phyloP scores from a whole-genome alignment of 2,797 vertebrate genomes.

The Poecilia wingei region DNA sequence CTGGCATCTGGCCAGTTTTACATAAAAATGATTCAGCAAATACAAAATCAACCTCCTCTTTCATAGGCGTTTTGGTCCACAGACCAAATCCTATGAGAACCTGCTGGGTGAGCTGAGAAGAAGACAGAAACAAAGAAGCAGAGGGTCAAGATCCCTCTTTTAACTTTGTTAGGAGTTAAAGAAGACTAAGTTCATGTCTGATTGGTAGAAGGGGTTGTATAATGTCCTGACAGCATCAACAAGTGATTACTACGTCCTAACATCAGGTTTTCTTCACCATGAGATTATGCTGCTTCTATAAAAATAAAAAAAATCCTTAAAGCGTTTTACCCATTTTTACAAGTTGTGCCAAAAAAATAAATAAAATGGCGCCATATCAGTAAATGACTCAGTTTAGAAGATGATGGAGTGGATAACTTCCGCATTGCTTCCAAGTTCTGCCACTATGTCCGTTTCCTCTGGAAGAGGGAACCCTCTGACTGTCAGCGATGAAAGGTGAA shows the following conservation, averaged over 20 bases:
- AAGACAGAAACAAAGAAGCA: not conserved
- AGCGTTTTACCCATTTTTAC: not conserved
- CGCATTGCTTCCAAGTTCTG: not conserved
- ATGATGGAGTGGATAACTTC: not conserved
- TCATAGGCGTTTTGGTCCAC: not conserved
- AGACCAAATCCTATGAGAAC: not conserved
- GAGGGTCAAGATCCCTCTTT: too few species aligned
- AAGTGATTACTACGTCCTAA: not conserved
- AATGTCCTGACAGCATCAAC: not conserved
- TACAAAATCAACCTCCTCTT: not conserved
- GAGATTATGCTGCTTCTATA: not conserved
- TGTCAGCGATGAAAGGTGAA: constrained; percentile 44
- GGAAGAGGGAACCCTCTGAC: not conserved
- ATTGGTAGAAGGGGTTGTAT: not conserved
- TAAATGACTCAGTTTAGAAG: not conserved
- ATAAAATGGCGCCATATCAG: not conserved
- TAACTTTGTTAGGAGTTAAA: not conserved
- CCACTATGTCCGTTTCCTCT: not conserved
- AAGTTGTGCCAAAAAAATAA: not conserved
- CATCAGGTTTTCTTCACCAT: not conserved
- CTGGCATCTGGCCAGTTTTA: not conserved
- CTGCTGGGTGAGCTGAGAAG: not conserved
- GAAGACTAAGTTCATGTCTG: not conserved
- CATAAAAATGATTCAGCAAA: not conserved
- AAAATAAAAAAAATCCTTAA: not conserved